Percentiles rank a stretch among this genome's conserved stretches.
phyloP scores from a whole-genome alignment of 2,113 vertebrate genomes.

The Gallinago media region DNA sequence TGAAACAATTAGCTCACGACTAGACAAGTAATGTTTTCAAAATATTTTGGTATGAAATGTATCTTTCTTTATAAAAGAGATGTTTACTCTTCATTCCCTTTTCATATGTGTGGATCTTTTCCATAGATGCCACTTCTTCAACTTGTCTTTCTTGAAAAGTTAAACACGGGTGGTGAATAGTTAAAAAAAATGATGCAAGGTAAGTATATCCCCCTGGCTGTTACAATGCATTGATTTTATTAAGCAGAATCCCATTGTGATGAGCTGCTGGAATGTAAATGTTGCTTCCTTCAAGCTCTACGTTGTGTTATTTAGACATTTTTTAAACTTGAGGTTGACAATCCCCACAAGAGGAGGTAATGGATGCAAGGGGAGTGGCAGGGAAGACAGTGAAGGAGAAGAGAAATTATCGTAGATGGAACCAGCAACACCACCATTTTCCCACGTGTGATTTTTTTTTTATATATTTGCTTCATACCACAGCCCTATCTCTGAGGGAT shows the following conservation, averaged over 20 bases:
- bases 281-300: conserved; percentile 23
- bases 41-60: neutral
- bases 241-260: conserved; percentile 19
- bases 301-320: conserved; percentile 21
- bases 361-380: conserved; percentile 28
- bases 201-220: neutral
- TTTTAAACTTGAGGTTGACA: conserved; percentile 33
- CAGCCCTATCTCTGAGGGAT: conserved; percentile 65
- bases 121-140: neutral
- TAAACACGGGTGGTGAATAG: neutral
- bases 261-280: conserved; percentile 1
- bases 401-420: conserved; percentile 30
- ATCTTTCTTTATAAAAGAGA: neutral
- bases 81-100: neutral
- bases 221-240: conserved; percentile 22
- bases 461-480: conserved; percentile 35
- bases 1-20: neutral
- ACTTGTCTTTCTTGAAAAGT: neutral
- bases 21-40: neutral
- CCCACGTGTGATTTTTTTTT: neutral
- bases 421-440: neutral
- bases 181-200: neutral
- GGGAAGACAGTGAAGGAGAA: neutral
- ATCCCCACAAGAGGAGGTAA: neutral
- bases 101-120: neutral